These are phyloP conservation scores for Trachelus iudaicus DNA, from an alignment of 2,888 invertebrate genomes.

Conservation along the genomic window DNA sequence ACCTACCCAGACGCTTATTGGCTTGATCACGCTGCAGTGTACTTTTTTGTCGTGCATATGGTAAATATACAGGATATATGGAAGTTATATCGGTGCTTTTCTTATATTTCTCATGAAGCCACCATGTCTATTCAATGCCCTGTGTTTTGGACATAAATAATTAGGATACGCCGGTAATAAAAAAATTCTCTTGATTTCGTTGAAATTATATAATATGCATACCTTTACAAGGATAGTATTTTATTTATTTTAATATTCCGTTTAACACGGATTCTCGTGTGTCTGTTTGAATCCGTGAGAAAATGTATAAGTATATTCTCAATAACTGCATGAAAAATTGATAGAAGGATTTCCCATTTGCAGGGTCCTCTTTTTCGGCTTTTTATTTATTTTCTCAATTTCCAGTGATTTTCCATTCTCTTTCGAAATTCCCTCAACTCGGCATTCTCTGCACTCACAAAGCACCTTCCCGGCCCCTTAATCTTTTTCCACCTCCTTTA, in stretches of 20 bases:
- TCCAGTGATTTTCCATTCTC: neutral
- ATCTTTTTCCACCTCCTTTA: neutral
- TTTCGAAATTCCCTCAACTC: neutral
- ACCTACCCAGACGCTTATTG: neutral
- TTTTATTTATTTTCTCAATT: neutral
- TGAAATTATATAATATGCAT: neutral
- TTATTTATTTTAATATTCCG: neutral
- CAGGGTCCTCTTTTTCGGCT: neutral
- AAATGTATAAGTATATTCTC: neutral
- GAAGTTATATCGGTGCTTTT: neutral
- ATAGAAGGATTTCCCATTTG: neutral
- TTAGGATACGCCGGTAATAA: neutral
- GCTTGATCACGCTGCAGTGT: neutral
- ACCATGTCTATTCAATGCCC: neutral
- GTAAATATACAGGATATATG: too few species aligned
- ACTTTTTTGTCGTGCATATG: neutral
- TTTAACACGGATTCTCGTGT: neutral
- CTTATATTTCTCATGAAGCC: neutral
- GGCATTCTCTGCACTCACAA: neutral
- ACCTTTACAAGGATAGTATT: neutral
- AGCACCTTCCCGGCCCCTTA: neutral
- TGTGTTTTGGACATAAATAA: neutral
- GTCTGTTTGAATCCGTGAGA: neutral
- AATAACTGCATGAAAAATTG: neutral
- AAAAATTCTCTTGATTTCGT: neutral